Evolutionary conservation across 1,140 invertebrate species (phyloP), one percentile per base, ranked within the genome.

Genomic region (Philotrypesis tridentata): DNA sequence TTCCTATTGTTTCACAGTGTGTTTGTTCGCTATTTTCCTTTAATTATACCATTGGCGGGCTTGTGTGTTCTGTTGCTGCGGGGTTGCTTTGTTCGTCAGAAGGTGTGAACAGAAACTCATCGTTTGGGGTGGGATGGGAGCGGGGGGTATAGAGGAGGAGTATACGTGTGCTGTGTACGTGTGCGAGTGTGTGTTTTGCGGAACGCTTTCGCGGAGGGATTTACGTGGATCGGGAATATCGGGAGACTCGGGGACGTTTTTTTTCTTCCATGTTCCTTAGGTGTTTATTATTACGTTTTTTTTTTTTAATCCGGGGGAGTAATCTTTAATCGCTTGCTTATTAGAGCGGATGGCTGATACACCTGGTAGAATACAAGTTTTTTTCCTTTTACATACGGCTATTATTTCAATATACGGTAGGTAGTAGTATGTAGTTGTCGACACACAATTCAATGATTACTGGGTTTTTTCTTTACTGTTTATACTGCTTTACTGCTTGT

Each of bases 361-460:
- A 91, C 91, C 90, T 91, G 91, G 88, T 92, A 91, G 89, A 91
- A 91, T 91, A 91, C 89, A 91, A 92, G 89, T 90, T 91, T 86
- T 89, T 84, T 91, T 89, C 87, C 87, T 92, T 92, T 92, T 92
- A 92, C 90, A 92, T 92, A 92, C 90, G 90, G 90, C 91, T 92
- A 92, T 92, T 92, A 92, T 88, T 92, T 92, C 90, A 88, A 92
- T 92, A 92, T 92, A 92, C 89, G 90, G 90, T 91, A 91, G 90
- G 90, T 92, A 91, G 89, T 91, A 92, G 91, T 92, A 92, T 92
- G 91, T 92, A 92, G 91, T 92, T 92, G 91, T 91, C 91, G 91
- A 92, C 91, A 92, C 91, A 92, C 91, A 92, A 92, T 92, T 92
- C 89, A 92, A 91, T 92, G 90, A 88, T 92, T 92, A 92, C 89